phyloP scores from a whole-genome alignment of 92 coral and sea anemone genomes.

The Isaurus tuberculatus region DNA sequence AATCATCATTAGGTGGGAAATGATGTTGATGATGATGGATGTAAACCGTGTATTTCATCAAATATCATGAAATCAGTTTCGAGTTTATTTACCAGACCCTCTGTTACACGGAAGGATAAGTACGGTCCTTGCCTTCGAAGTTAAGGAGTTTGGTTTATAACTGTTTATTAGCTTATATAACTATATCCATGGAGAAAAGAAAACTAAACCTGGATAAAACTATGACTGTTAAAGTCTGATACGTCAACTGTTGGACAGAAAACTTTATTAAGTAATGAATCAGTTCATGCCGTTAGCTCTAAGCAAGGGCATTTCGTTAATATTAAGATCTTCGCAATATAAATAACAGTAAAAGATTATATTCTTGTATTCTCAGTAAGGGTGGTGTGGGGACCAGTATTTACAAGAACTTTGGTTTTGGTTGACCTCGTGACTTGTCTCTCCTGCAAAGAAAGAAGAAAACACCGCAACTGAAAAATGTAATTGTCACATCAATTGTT shows the following conservation, averaged over 20 bases:
- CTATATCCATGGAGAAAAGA: no score
- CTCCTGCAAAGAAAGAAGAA: constrained; percentile 24
- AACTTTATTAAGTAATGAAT: neutral
- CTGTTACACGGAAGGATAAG: neutral
- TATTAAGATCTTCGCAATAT: neutral
- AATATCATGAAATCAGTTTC: neutral
- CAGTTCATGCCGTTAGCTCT: neutral
- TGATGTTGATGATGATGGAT: neutral
- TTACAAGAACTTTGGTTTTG: neutral
- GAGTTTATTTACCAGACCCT: neutral
- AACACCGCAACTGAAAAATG: neutral
- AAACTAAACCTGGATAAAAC: neutral
- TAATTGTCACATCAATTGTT: neutral
- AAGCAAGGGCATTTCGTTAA: neutral
- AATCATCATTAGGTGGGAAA: neutral
- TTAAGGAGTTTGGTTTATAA: neutral
- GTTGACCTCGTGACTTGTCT: neutral
- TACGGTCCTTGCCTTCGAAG: neutral
- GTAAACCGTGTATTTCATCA: neutral
- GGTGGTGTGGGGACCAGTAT: constrained; percentile 11
- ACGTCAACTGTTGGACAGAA: neutral
- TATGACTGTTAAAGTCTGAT: neutral
- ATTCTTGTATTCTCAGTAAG: neutral
- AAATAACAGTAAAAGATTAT: neutral
- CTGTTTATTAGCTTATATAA: neutral